Evolutionary conservation across 2,113 vertebrate species (phyloP).

Genomic region (Sylvietta virens): DNA sequence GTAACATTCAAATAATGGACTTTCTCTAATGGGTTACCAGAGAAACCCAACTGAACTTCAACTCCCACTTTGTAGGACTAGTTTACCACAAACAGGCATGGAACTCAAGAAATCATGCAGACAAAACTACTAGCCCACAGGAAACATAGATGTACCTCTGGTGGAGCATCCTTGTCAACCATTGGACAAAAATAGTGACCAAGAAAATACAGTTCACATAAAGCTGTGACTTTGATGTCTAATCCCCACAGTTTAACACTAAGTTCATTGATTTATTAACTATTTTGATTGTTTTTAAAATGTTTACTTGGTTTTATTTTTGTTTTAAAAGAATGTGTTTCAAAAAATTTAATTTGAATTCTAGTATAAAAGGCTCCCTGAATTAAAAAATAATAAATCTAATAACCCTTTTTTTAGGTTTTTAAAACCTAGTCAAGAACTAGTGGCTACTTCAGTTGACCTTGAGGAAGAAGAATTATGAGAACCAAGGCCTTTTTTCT

Average conservation of each 20-base stretch:
- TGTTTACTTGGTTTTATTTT: background rate
- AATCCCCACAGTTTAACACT: background rate
- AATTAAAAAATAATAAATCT: background rate
- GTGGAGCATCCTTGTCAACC: background rate
- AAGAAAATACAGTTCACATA: background rate
- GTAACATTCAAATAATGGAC: background rate
- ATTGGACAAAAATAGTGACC: background rate
- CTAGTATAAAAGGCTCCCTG: background rate
- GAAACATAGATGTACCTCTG: background rate
- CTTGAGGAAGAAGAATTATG: background rate
- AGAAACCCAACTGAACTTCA: background rate
- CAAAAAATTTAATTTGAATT: background rate
- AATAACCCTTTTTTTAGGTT: background rate
- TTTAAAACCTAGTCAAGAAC: background rate
- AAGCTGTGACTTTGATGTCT: background rate
- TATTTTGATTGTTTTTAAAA: background rate
- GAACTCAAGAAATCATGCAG: background rate
- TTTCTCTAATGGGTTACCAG: background rate
- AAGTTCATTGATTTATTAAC: background rate
- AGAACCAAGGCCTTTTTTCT: background rate
- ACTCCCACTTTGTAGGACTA: background rate
- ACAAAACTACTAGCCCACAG: background rate
- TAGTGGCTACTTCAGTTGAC: background rate
- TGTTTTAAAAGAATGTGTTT: background rate
- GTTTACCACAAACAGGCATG: background rate